phyloP scores from a whole-genome alignment of 2,888 invertebrate genomes.

The Tetranychus truncatus region DNA sequence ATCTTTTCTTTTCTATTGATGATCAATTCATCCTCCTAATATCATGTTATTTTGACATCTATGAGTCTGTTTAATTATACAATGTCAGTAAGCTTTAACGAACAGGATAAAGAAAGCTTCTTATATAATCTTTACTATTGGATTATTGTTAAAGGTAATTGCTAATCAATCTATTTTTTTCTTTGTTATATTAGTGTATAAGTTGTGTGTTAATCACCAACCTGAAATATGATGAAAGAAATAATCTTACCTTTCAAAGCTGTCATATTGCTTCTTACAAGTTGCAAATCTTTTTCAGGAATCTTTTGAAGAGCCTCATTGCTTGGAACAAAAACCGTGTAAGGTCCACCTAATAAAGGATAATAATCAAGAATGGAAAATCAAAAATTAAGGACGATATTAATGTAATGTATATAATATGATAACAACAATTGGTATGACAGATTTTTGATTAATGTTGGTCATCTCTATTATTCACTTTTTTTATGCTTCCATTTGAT shows the following conservation, averaged over 20 bases:
- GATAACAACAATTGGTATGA: not conserved
- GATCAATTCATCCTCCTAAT: not conserved
- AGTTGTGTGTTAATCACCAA: not conserved
- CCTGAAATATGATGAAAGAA: too few species aligned
- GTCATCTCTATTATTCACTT: not conserved
- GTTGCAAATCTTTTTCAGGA: slow-evolving; percentile 29
- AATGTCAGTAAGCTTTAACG: too few species aligned
- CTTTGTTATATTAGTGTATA: not conserved
- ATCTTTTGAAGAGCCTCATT: slow-evolving; percentile 31
- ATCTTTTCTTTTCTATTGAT: not conserved
- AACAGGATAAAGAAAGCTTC: too few species aligned
- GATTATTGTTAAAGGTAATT: not conserved
- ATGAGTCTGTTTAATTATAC: too few species aligned
- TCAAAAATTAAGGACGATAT: not conserved
- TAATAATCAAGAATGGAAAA: not conserved
- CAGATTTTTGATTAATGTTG: not conserved
- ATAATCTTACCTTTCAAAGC: slow-evolving; percentile 26
- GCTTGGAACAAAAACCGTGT: slow-evolving; percentile 33
- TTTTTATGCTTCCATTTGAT: not conserved
- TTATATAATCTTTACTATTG: too few species aligned
- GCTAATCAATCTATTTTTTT: not conserved
- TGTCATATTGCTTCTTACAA: slow-evolving; percentile 30
- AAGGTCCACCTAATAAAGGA: slow-evolving; percentile 27
- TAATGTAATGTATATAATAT: not conserved
- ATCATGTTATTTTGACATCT: not conserved